These are phyloP conservation scores for Clostera curtula DNA, from an alignment of 2,888 invertebrate species.

Conservation along the genomic window DNA sequence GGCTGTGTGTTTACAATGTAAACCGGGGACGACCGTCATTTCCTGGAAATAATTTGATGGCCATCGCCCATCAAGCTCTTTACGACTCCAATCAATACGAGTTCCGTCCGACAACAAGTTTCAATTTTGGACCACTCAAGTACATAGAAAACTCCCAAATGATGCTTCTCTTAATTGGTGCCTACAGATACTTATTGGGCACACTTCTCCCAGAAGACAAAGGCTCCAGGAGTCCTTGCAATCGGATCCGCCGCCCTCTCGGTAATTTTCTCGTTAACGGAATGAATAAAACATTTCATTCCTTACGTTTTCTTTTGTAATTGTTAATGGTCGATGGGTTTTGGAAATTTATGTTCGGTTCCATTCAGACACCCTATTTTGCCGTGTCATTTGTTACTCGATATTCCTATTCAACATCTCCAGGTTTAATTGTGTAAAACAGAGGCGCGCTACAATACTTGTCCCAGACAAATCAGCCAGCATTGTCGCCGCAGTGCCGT, in stretches of 20 bases:
- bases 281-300: constrained; percentile 75
- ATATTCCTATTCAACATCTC: constrained; percentile 33
- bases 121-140: constrained; percentile 27
- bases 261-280: constrained; percentile 73
- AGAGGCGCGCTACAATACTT: constrained; percentile 15
- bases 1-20: constrained; percentile 8
- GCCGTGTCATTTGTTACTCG: constrained; percentile 45
- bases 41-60: constrained; percentile 15
- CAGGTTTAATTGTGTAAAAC: constrained; percentile 25
- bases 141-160: constrained; percentile 36
- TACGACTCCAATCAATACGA: neutral
- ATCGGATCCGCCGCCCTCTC: constrained; percentile 68
- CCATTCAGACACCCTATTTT: constrained; percentile 44
- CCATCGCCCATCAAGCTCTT: constrained; percentile 2
- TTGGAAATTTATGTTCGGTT: constrained; percentile 63
- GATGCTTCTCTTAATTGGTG: constrained; percentile 59
- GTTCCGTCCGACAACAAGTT: constrained; percentile 2
- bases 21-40: constrained; percentile 11
- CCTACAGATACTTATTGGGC: constrained; percentile 51
- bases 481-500: constrained; percentile 17
- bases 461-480: constrained; percentile 9
- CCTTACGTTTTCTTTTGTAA: constrained; percentile 72
- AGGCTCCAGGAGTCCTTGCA: constrained; percentile 64
- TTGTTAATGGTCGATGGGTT: constrained; percentile 72
- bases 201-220: constrained; percentile 66